phyloP scores from a whole-genome alignment of 2,888 invertebrate species.

The Acleris laterana region DNA sequence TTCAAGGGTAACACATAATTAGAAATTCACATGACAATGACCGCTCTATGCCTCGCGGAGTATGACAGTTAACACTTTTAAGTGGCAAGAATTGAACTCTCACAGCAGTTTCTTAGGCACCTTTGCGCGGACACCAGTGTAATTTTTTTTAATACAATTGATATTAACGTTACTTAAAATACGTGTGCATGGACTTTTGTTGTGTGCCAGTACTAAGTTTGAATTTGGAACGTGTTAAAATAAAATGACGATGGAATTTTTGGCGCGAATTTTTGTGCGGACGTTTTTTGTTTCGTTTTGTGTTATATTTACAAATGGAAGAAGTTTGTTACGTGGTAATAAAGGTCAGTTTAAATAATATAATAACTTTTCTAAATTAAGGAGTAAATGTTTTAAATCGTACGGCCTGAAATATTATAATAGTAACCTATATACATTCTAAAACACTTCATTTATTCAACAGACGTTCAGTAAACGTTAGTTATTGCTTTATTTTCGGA shows the following conservation, averaged over 20 bases:
- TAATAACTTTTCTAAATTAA: too few species aligned
- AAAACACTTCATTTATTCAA: neutral
- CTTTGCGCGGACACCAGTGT: slow-evolving; percentile 47
- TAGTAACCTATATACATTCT: too few species aligned
- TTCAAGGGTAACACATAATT: slow-evolving; percentile 32
- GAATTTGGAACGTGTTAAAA: slow-evolving; percentile 12
- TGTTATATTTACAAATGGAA: slow-evolving; percentile 39
- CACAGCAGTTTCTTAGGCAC: slow-evolving; percentile 58
- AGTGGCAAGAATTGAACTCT: slow-evolving; percentile 63
- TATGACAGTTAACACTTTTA: slow-evolving; percentile 66
- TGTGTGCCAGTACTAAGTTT: slow-evolving; percentile 19
- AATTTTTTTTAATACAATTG: slow-evolving; percentile 8
- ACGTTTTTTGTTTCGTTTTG: slow-evolving; percentile 35
- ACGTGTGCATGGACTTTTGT: neutral
- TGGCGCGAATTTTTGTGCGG: slow-evolving; percentile 25
- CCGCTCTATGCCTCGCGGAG: slow-evolving; percentile 60
- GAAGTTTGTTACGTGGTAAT: slow-evolving; percentile 30
- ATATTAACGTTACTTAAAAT: slow-evolving; percentile 1
- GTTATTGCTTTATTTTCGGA: too few species aligned
- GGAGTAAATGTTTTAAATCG: too few species aligned
- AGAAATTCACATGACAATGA: slow-evolving; percentile 43
- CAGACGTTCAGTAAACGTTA: too few species aligned
- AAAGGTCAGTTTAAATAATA: slow-evolving; percentile 36
- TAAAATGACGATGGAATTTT: slow-evolving; percentile 36
- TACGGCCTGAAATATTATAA: too few species aligned